These are phyloP conservation scores for Marcusenius ussheri DNA, from an alignment of 2,113 vertebrate genomes.

Conservation along the genomic window DNA sequence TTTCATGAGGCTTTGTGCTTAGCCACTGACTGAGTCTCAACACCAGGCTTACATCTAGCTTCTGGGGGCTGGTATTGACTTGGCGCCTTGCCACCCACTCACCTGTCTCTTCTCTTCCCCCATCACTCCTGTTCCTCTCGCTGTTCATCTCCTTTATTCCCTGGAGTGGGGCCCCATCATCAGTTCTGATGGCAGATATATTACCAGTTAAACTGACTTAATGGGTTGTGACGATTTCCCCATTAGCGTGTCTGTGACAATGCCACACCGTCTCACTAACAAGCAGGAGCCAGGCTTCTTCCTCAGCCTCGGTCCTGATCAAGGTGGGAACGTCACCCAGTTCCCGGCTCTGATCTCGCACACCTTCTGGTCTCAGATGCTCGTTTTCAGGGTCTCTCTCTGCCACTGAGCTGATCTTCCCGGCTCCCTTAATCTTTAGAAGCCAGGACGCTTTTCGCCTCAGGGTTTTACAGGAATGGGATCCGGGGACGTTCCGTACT, in stretches of 20 bases:
- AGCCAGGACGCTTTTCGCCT: background rate
- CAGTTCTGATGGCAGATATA: constrained; percentile 15
- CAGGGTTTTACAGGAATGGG: background rate
- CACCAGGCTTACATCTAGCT: background rate
- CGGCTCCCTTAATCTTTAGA: background rate
- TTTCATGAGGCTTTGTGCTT: constrained; percentile 6
- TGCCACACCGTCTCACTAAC: background rate
- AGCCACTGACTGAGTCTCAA: background rate
- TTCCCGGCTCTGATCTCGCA: background rate
- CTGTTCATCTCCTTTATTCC: constrained; percentile 8
- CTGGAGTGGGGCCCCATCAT: background rate
- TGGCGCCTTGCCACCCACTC: constrained; percentile 4
- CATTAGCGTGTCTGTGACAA: constrained; percentile 11
- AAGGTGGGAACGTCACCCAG: background rate
- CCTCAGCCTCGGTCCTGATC: background rate
- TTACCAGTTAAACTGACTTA: constrained; percentile 9
- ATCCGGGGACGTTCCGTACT: background rate
- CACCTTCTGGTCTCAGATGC: background rate
- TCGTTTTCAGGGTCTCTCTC: background rate
- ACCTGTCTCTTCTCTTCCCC: background rate
- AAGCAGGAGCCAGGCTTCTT: background rate
- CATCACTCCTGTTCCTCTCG: constrained; percentile 12
- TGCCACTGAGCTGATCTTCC: background rate
- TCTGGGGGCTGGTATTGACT: background rate
- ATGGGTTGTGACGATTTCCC: constrained; percentile 14